Evolutionary conservation across 2,797 vertebrate species (phyloP), one percentile per base, ranked within the genome.

Genomic region (Buceros bicornis): DNA sequence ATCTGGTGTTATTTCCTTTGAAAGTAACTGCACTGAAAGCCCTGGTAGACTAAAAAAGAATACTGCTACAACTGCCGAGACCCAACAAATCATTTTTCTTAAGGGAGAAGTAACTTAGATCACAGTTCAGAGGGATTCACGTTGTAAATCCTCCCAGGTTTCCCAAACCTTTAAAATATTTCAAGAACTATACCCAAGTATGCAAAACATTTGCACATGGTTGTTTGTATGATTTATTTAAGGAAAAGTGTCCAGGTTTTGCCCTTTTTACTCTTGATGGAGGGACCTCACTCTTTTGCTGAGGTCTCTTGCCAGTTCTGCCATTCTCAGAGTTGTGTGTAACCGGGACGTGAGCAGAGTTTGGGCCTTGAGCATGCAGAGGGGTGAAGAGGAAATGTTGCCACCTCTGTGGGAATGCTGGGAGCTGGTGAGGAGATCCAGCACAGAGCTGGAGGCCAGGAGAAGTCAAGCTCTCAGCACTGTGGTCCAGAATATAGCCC

Each of bases 1-100:
- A 92, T 95, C 87, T 93, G 87, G 57, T 77, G 90, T 95, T 96
- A 95, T 95, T 93, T 95, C 74, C 82, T 97, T 95, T 93, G 85
- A 82, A 96, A 94, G n/a, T 62, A 89, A 84, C 90, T 8, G 2
- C 45, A 72, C 31, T 64, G 67, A 89, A 95, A 84, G 16, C 13
- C 90, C 43, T 89, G 86, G 28, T 40, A 92, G 89, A 77, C 89
- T 96, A 87, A 96, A 94, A 96, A 95, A 73, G 87, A 74, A 82
- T 91, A 82, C 84, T 72, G 33, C 37, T 90, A 71, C 80, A 93
- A 91, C 76, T 71, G 61, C 89, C 94, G 85, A 74, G 80, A 81
- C 56, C 60, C 5, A 82, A 58, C 80, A 92, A 88, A 93, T 85
- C 37, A 28, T 78, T 92, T 74, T 82, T 95, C 90, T 85, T 93